A percentile compares a stretch with the other conserved stretches of the same genome.
phyloP scores from a whole-genome alignment of 2,113 vertebrate species.

The Columba janthina region DNA sequence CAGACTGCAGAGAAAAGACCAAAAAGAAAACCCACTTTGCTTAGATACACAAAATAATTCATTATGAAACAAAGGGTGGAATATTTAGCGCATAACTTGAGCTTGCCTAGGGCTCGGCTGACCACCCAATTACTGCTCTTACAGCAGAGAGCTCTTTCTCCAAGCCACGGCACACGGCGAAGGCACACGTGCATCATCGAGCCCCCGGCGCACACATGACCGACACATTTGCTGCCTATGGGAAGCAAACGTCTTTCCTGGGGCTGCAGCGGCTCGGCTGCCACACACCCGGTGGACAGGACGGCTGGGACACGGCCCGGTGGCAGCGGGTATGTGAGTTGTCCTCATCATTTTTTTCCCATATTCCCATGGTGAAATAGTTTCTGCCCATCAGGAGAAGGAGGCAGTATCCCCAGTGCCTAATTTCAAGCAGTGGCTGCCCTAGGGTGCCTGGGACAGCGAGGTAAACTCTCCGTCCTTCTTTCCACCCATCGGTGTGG shows the following conservation, averaged over 20 bases:
- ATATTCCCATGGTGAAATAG: neutral
- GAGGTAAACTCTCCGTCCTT: neutral
- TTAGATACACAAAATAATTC: slow-evolving; percentile 52
- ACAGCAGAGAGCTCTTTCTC: neutral
- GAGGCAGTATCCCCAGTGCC: neutral
- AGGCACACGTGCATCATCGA: neutral
- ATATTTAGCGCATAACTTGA: neutral
- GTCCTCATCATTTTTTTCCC: neutral
- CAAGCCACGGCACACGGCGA: accelerated
- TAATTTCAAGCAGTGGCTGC: neutral
- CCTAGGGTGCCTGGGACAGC: accelerated
- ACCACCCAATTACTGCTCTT: neutral
- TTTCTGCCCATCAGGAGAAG: neutral
- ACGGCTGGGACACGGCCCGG: accelerated
- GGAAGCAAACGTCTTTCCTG: neutral
- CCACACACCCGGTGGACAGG: accelerated
- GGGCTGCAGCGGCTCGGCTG: neutral
- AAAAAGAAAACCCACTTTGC: neutral
- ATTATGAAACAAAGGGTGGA: slow-evolving; percentile 50
- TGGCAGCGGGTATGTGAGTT: accelerated
- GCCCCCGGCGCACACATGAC: accelerated
- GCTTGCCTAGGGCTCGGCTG: slow-evolving; percentile 18
- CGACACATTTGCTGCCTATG: neutral
- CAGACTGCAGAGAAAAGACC: neutral
- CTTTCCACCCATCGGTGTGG: accelerated